These are phyloP conservation scores for Leucophora obtusa DNA, from an alignment of 2,888 invertebrate species.

Conservation along the genomic window DNA sequence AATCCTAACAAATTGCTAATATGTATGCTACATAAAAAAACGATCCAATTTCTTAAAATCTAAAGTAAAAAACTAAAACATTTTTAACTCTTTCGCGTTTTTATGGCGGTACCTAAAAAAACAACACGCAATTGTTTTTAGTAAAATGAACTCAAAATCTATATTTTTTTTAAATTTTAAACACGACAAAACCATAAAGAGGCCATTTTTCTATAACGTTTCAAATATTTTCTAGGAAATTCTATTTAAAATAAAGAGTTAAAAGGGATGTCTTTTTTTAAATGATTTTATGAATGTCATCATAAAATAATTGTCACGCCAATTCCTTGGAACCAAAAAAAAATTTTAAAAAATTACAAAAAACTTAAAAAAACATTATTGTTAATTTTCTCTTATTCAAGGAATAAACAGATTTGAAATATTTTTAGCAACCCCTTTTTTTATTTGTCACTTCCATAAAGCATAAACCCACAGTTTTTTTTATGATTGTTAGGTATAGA, in stretches of 20 bases:
- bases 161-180: conserved; percentile 24
- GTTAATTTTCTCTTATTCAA: conserved; percentile 5
- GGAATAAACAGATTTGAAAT: conserved; percentile 13
- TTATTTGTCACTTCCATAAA: neutral
- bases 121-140: neutral
- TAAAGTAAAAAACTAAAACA: conserved; percentile 51
- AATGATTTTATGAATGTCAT: conserved; percentile 51
- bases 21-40: neutral
- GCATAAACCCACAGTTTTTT: conserved; percentile 28
- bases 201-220: conserved; percentile 21
- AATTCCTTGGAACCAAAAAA: conserved; percentile 40
- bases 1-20: conserved; percentile 13
- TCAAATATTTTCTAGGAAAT: conserved; percentile 36
- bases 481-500: conserved; percentile 47
- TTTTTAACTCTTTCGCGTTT: conserved; percentile 52
- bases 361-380: conserved; percentile 7
- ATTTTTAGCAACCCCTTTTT: conserved; percentile 36
- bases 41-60: conserved; percentile 38
- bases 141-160: conserved; percentile 50
- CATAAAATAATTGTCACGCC: conserved; percentile 61
- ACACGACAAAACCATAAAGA: neutral
- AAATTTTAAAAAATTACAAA: neutral
- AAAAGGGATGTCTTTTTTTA: conserved; percentile 42
- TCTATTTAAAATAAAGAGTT: conserved; percentile 4
- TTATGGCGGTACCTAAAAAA: neutral